Evolutionary conservation across 1,140 invertebrate genomes (phyloP).

Genomic region (Acromyrmex echinatior): DNA sequence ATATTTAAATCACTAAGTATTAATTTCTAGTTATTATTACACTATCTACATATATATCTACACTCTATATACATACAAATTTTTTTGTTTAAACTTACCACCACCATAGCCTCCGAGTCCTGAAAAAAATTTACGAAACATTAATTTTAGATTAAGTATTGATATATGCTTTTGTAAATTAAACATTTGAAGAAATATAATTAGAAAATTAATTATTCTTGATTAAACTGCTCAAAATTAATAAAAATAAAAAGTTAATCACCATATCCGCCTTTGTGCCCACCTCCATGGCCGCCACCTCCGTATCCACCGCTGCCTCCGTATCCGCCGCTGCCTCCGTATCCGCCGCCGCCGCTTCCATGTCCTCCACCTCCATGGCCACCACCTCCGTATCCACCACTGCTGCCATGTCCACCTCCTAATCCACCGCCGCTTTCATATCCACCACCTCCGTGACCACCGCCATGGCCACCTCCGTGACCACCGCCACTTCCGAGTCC

Average conservation of each 20-base stretch:
- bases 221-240: conserved; percentile 2
- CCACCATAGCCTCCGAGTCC: conserved; percentile 13
- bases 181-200: background rate
- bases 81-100: conserved; percentile 9
- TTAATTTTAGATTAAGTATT: background rate
- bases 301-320: too few species aligned
- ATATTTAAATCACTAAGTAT: background rate
- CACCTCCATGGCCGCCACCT: too few species aligned
- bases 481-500: conserved; percentile 25
- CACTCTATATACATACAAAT: background rate
- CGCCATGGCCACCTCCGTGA: background rate
- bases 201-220: background rate
- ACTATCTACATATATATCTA: background rate
- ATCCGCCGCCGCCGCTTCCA: too few species aligned
- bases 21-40: conserved; percentile 2
- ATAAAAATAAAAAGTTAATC: background rate
- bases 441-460: background rate
- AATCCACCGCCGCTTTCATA: background rate
- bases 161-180: background rate
- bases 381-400: background rate
- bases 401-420: background rate
- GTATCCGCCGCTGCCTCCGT: too few species aligned
- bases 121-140: conserved; percentile 32
- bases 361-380: too few species aligned
- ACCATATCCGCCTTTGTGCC: background rate